These are phyloP conservation scores for Cygnus olor DNA, from an alignment of 2,797 vertebrate genomes.

Conservation along the genomic window DNA sequence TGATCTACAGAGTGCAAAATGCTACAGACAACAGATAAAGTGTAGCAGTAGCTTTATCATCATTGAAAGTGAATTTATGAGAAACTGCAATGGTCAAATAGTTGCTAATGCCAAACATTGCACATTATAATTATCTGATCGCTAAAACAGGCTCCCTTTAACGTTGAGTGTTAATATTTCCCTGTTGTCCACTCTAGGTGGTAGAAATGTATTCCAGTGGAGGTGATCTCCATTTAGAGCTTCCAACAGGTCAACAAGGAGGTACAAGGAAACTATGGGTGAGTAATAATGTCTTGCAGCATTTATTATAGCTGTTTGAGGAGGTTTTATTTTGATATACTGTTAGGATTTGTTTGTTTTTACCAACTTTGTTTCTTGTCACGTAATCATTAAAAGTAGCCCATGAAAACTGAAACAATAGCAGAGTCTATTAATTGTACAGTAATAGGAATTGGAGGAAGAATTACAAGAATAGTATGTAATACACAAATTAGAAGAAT, in stretches of 20 bases:
- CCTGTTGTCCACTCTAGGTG: constrained; percentile 79
- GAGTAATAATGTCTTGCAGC: constrained; percentile 55
- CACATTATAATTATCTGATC: background rate
- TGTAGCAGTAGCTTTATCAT: background rate
- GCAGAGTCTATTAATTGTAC: background rate
- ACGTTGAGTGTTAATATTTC: background rate
- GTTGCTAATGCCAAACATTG: background rate
- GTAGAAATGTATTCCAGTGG: constrained; percentile 99
- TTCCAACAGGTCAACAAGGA: constrained; percentile 96
- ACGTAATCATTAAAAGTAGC: background rate
- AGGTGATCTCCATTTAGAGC: constrained; percentile 95
- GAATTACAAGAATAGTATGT: too few species aligned
- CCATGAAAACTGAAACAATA: background rate
- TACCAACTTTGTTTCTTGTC: background rate
- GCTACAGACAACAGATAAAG: background rate
- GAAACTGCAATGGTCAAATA: background rate
- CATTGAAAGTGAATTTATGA: background rate
- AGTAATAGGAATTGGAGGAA: background rate
- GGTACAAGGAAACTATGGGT: constrained; percentile 96
- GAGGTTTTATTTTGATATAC: background rate
- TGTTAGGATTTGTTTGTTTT: background rate
- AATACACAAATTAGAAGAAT: too few species aligned
- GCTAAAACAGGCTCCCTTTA: background rate
- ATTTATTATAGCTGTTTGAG: background rate
- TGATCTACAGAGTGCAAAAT: background rate